Percentiles rank a stretch among this genome's conserved stretches.
These are phyloP conservation scores for Anastatus disparis DNA, from an alignment of 1,140 invertebrate genomes.

Conservation along the genomic window DNA sequence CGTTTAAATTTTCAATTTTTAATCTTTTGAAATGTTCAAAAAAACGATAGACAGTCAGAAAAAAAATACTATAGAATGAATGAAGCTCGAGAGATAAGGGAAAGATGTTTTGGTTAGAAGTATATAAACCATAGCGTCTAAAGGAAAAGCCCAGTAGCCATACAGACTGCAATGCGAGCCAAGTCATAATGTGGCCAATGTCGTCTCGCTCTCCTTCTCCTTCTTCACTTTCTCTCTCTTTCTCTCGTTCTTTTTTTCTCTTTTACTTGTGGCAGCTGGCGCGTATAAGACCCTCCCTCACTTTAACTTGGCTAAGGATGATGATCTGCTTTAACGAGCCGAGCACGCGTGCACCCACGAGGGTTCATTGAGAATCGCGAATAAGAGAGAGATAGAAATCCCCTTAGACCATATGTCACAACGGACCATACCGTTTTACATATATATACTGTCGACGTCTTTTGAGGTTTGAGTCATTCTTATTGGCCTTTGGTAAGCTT, in stretches of 20 bases:
- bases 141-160: not conserved
- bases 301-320: not conserved
- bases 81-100: constrained; percentile 12
- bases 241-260: not conserved
- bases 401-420: too few species aligned
- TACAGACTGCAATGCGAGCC: not conserved
- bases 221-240: not conserved
- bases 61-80: constrained; percentile 20
- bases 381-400: too few species aligned
- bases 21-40: constrained; percentile 1
- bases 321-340: constrained; percentile 22
- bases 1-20: not conserved
- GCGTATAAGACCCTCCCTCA: not conserved
- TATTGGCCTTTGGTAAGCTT: not conserved
- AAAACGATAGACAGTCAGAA: too few species aligned
- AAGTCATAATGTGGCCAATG: constrained; percentile 31
- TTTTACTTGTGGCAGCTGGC: not conserved
- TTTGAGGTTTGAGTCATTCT: too few species aligned
- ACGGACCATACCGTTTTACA: too few species aligned
- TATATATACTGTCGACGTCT: too few species aligned
- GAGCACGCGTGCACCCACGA: too few species aligned
- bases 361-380: constrained; percentile 5
- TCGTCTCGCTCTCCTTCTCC: not conserved
- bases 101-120: too few species aligned
- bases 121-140: too few species aligned